Evolutionary conservation across 2,888 invertebrate genomes (phyloP), one percentile per base, ranked within the genome.

Genomic region (Kuschelorhynchus macadamiae): DNA sequence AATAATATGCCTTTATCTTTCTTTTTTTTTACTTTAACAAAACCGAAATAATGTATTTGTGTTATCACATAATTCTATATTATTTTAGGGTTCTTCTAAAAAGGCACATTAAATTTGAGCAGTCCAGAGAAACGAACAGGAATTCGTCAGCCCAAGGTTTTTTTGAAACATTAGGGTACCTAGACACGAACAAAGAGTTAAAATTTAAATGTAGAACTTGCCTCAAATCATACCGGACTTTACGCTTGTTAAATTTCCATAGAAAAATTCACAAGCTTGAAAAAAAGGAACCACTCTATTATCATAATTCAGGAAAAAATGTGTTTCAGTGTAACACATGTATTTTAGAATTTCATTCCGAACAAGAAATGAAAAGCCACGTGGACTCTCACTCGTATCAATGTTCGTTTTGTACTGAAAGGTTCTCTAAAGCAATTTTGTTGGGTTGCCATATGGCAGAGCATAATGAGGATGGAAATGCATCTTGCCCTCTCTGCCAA

Each of bases 201-300:
- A 25, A 7, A 7, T 25, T 25, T 25, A 7, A 25, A 7, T 36
- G 36, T 12, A 9, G 2, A 14, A 16, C 72, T 42, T 78, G 77
- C 53, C 17, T 53, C 18, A 60, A 74, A 49, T 60, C 49, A 83
- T 63, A 84, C 84, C 44, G 84, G 82, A 25, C 85, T 85, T 67
- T 80, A 85, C 42, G 83, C 81, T 7, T 86, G 85, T 67, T 84
- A 85, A 71, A 83, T 85, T 42, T 86, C 86, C 70, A 84, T 84
- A 66, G 86, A 85, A 65, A 83, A 82, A 20, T 86, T 85, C 60
- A 84, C 84, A 17, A 56, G 4, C 84, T 85, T 47, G 86, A 80
- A 78, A 53, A 36, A 2, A 20, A 60, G 49, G 62, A 77, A 77
- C 52, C 67, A 76, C 3, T 56, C 63, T 17, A 67, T 67, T 9